Evolutionary conservation across 2,888 invertebrate genomes (phyloP).

Genomic region (Lissonota sp.): DNA sequence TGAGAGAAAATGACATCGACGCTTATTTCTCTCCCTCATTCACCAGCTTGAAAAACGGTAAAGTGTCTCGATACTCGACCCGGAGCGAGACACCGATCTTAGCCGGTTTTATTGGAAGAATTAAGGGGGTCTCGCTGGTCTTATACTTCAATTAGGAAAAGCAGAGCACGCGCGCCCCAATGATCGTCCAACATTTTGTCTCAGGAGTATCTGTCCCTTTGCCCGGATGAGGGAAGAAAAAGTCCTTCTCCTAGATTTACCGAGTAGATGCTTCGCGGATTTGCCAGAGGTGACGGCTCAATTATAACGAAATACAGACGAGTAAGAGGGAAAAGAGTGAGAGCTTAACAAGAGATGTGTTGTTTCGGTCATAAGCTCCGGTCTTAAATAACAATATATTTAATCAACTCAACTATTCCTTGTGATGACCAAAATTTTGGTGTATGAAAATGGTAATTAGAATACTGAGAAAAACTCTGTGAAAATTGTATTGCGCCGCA

Average conservation of each 20-base stretch:
- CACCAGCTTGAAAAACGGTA: neutral
- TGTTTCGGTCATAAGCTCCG: too few relatives aligned
- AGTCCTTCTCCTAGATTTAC: slow-evolving; percentile 26
- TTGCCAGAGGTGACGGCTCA: slow-evolving; percentile 59
- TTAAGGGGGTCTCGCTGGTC: slow-evolving; percentile 74
- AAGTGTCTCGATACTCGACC: slow-evolving; percentile 19
- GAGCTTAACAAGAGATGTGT: too few relatives aligned
- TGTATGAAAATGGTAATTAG: too few relatives aligned
- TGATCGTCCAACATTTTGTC: slow-evolving; percentile 24
- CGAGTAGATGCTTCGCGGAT: slow-evolving; percentile 41
- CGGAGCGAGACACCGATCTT: slow-evolving; percentile 63
- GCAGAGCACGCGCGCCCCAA: slow-evolving; percentile 21
- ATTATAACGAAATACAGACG: slow-evolving; percentile 37
- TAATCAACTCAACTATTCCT: too few relatives aligned
- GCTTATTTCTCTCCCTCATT: neutral
- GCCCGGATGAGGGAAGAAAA: neutral
- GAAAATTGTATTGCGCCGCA: too few relatives aligned
- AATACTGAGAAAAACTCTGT: too few relatives aligned
- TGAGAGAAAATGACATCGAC: slow-evolving; percentile 49
- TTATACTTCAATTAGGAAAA: slow-evolving; percentile 59
- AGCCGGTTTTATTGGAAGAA: slow-evolving; percentile 77
- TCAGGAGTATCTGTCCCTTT: slow-evolving; percentile 6
- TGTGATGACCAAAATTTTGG: too few relatives aligned
- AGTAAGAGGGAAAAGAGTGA: too few relatives aligned
- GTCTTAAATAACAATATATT: too few relatives aligned